Conservation (phyloP, 2,113 vertebrate species). For the Capra hircus region DNA sequence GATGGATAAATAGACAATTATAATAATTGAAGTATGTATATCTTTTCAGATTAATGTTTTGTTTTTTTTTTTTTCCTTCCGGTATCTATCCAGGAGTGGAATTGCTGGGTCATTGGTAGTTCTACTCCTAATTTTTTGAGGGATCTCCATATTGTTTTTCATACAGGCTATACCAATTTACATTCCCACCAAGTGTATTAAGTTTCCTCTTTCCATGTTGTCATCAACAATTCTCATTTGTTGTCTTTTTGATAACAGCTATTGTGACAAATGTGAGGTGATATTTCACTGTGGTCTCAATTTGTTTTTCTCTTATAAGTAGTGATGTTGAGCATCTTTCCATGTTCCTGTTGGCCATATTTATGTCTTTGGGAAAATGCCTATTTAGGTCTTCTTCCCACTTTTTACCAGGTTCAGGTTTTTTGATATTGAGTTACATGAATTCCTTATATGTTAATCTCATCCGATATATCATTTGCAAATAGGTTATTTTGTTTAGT, state of each 20-base stretch:
- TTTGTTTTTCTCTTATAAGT: neutral
- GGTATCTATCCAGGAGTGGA: neutral
- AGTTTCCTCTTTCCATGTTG: neutral
- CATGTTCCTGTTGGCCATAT: neutral
- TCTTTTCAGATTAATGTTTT: neutral
- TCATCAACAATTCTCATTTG: neutral
- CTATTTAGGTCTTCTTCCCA: neutral
- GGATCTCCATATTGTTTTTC: neutral
- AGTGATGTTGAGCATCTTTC: neutral
- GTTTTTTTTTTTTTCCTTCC: neutral
- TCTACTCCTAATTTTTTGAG: neutral
- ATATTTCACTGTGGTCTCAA: neutral
- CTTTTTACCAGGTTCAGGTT: neutral
- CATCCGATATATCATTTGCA: neutral
- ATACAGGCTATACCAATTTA: neutral
- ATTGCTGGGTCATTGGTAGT: neutral
- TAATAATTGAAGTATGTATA: neutral
- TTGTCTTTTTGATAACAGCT: neutral
- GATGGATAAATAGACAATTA: neutral
- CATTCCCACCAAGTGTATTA: neutral
- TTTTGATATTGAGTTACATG: neutral
- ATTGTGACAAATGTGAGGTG: neutral
- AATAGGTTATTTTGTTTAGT: neutral
- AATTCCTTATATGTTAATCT: neutral
- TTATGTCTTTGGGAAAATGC: neutral